These are phyloP conservation scores for Thunnus albacares DNA, from an alignment of 2,797 vertebrate genomes.

Conservation along the genomic window DNA sequence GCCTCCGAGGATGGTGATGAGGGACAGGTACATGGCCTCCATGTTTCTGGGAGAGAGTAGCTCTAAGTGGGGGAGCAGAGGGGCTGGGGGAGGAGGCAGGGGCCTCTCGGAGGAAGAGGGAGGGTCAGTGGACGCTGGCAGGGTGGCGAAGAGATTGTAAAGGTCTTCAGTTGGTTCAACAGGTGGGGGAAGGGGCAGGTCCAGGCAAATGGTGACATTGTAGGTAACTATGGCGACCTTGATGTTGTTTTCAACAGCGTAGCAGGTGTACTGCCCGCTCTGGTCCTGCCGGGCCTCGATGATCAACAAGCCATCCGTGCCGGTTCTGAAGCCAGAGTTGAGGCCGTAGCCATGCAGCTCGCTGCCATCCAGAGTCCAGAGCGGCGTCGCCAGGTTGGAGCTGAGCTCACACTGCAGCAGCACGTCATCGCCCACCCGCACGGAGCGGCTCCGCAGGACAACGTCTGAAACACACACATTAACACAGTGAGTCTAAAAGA, in stretches of 20 bases:
- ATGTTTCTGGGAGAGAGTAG: slow-evolving; percentile 81
- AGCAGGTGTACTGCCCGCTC: slow-evolving; percentile 92
- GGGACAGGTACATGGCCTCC: slow-evolving; percentile 91
- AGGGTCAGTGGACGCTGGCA: slow-evolving; percentile 23
- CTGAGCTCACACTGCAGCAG: slow-evolving; percentile 94
- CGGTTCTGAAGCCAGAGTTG: slow-evolving; percentile 88
- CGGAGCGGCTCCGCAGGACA: slow-evolving; percentile 85
- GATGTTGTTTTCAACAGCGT: slow-evolving; percentile 89
- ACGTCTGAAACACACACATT: slow-evolving; percentile 60
- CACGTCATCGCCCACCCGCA: slow-evolving; percentile 92
- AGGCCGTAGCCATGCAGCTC: slow-evolving; percentile 81
- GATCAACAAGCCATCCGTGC: slow-evolving; percentile 93
- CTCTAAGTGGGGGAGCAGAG: slow-evolving; percentile 70
- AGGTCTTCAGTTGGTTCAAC: slow-evolving; percentile 40
- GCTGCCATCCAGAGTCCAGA: slow-evolving; percentile 89
- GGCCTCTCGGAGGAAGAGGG: slow-evolving; percentile 39
- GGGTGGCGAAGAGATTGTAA: background rate
- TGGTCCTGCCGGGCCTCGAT: slow-evolving; percentile 88
- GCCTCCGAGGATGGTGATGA: slow-evolving; percentile 91
- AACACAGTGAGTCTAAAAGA: background rate
- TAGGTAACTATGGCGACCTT: slow-evolving; percentile 87
- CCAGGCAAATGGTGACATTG: slow-evolving; percentile 84
- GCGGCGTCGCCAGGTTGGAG: slow-evolving; percentile 93
- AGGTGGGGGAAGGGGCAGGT: slow-evolving; percentile 73
- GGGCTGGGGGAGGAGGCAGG: slow-evolving; percentile 45